These are phyloP conservation scores for Actinopyga echinites DNA, from an alignment of 53 echinoderm and acorn worm species.

Conservation along the genomic window DNA sequence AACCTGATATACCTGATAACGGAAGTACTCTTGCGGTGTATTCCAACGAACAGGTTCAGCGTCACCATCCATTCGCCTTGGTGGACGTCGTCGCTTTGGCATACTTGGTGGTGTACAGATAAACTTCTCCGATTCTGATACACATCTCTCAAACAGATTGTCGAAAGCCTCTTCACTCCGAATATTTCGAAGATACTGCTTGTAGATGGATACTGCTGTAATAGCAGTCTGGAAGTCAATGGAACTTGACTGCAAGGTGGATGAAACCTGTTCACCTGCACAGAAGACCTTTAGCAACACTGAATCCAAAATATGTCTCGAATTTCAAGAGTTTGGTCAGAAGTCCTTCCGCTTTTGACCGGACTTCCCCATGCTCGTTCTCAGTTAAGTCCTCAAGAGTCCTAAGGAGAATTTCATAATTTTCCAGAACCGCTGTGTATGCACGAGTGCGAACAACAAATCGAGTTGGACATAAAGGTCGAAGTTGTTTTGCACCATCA, in stretches of 20 bases:
- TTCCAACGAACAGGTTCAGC: constrained; percentile 19
- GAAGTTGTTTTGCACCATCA: background rate
- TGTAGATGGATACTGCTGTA: constrained; percentile 16
- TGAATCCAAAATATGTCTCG: constrained; percentile 3
- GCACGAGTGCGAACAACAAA: constrained; percentile 18
- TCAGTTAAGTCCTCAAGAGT: constrained; percentile 11
- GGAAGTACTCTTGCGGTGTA: constrained; percentile 16
- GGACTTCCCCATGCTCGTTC: background rate
- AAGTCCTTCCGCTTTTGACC: constrained; percentile 6
- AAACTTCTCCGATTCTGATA: constrained; percentile 12
- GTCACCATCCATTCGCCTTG: constrained; percentile 19
- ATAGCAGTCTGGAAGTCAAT: background rate
- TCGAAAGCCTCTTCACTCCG: constrained; percentile 1
- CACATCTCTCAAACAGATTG: background rate
- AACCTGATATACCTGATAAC: constrained; percentile 23
- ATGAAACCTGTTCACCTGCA: constrained; percentile 10
- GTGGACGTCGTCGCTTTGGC: constrained; percentile 10
- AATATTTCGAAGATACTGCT: constrained; percentile 7
- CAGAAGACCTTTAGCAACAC: background rate
- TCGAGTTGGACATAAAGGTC: constrained; percentile 50
- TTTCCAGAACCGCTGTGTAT: constrained; percentile 7
- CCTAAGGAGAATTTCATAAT: constrained; percentile 40
- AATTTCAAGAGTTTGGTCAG: background rate
- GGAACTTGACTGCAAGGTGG: constrained; percentile 1
- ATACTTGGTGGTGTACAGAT: constrained; percentile 31